phyloP scores from a whole-genome alignment of 2,888 invertebrate species.

The Lycophotia porphyrea region DNA sequence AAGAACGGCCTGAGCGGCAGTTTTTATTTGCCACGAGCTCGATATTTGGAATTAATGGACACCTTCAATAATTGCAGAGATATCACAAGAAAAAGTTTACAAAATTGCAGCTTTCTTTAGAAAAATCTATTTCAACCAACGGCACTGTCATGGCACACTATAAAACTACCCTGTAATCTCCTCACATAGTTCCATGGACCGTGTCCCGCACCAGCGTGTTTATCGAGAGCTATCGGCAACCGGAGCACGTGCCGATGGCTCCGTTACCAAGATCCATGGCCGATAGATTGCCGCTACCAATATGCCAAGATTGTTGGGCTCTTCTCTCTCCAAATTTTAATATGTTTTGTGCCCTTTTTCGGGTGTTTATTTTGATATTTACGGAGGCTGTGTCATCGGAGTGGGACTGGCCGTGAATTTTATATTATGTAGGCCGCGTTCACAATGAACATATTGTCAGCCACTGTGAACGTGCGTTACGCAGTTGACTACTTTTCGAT shows the following conservation, averaged over 20 bases:
- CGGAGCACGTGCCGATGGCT: constrained; percentile 56
- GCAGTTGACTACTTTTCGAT: not conserved
- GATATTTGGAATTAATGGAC: too few relatives aligned
- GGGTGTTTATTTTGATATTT: not conserved
- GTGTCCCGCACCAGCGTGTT: constrained; percentile 34
- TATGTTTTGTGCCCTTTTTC: constrained; percentile 20
- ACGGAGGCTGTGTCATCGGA: not conserved
- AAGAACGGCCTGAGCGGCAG: too few relatives aligned
- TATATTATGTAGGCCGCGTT: not conserved
- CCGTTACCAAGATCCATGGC: constrained; percentile 64
- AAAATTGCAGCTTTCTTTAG: not conserved
- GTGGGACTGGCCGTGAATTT: not conserved
- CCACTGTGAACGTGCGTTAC: not conserved
- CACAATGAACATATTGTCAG: not conserved
- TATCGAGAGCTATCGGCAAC: constrained; percentile 38
- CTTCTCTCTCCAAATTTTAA: constrained; percentile 37
- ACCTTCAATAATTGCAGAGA: not conserved
- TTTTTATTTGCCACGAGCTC: too few relatives aligned
- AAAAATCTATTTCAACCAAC: not conserved
- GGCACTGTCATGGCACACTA: constrained; percentile 35
- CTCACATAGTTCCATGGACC: constrained; percentile 27
- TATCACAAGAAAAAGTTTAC: not conserved
- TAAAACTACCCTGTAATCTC: constrained; percentile 46
- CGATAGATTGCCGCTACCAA: constrained; percentile 59
- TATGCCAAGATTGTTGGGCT: constrained; percentile 48